Conservation (phyloP, 2,888 invertebrate species). For the Hesperia comma region DNA sequence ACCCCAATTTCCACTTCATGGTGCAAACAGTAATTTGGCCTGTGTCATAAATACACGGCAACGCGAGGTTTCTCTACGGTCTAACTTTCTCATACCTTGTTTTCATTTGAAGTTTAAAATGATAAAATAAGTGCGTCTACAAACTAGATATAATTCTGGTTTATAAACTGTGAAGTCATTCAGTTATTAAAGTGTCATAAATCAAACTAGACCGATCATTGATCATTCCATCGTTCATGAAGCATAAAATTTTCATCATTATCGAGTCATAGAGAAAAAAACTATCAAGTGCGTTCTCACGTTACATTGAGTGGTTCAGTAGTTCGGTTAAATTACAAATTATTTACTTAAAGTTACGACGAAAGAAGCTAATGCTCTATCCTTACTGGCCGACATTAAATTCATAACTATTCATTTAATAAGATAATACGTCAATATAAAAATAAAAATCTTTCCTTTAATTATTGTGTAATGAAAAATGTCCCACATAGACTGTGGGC, state of each 20-base stretch:
- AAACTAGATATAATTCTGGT: conserved; percentile 1
- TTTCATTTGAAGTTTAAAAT: conserved; percentile 1
- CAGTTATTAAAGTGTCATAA: conserved; percentile 14
- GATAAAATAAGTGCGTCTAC: conserved; percentile 6
- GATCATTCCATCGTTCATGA: conserved; percentile 12
- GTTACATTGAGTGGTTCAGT: neutral
- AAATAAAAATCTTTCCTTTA: too few species aligned
- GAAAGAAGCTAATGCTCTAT: too few species aligned
- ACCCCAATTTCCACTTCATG: conserved; percentile 1
- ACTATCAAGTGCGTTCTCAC: neutral
- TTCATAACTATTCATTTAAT: too few species aligned
- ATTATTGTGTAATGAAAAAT: too few species aligned
- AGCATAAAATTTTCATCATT: conserved; percentile 27
- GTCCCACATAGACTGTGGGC: too few species aligned
- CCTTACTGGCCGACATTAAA: too few species aligned
- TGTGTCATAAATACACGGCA: neutral
- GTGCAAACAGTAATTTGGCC: neutral
- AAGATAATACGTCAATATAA: too few species aligned
- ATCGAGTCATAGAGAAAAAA: conserved; percentile 27
- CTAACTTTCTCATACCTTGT: neutral
- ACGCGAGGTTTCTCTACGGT: neutral
- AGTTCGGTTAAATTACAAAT: neutral
- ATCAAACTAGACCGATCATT: conserved; percentile 16
- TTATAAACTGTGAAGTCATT: neutral
- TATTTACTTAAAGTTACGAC: too few species aligned